Evolutionary conservation across 2,888 invertebrate genomes (phyloP), one percentile per base, ranked within the genome.

Genomic region (Leistus spinibarbis): DNA sequence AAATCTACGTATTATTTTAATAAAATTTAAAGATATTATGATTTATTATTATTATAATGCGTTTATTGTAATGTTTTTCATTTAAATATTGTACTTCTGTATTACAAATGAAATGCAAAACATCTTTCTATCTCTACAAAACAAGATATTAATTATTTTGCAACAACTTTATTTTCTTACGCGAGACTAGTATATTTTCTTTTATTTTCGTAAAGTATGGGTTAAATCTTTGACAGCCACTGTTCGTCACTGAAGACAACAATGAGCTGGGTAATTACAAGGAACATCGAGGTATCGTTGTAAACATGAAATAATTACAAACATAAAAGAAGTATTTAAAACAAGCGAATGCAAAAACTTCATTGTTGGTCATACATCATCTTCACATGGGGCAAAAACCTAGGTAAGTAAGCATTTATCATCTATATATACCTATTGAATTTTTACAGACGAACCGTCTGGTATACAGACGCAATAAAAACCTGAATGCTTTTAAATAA

Each of bases 271-370:
- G 60, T 60, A 60, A 60, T 60, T 60, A 60, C 60, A 17, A 20
- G 20, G 60, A 20, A 22, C 60, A 17, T 60, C 22, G 60, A 20
- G 60, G 60, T 60, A 20, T 19, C 13, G 60, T 60, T 22, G 60
- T 60, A 60, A 60, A 60, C 60, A 60, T 60, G 19, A 60, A 60
- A 60, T 60, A 60, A 60, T 60, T 60, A 60, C 22, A 60, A 60
- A 60, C 19, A 60, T 60, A 22, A 60, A 60, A 60, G 60, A 22
- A n/a, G 16, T 60, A 60, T 60, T 60, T 60, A 60, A 60, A 60
- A 60, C 60, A 60, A 60, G 60, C 20, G 60, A 19, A 60, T 60
- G 60, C 16, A 60, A 60, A 60, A 60, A 19, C 60, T 20, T 17
- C 60, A 10, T 17, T 60, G 60, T 60, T 10, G 60, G 60, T 60